Percentiles rank a stretch among this genome's conserved stretches.
phyloP scores from a whole-genome alignment of 2,113 vertebrate species.

The Arizona elegans region DNA sequence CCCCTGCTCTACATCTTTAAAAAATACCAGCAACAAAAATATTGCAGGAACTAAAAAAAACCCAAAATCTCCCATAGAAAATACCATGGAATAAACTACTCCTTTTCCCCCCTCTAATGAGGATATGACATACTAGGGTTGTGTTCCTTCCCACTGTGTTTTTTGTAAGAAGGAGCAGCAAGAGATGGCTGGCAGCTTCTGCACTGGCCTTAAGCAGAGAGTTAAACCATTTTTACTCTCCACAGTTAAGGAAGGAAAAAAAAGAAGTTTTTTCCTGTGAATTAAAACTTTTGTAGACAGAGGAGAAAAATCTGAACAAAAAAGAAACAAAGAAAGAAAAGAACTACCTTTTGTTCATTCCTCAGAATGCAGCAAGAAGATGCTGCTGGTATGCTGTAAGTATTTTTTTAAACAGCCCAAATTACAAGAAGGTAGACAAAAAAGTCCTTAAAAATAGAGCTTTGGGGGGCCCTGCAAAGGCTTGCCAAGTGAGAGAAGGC shows the following conservation, averaged over 20 bases:
- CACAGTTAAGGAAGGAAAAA: not conserved
- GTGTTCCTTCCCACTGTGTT: not conserved
- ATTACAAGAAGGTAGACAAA: not conserved
- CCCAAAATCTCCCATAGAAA: not conserved
- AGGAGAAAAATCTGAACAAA: not conserved
- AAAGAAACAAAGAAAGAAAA: not conserved
- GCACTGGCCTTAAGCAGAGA: not conserved
- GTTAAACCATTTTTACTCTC: not conserved
- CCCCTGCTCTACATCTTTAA: not conserved
- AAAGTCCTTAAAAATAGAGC: not conserved
- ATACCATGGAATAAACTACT: not conserved
- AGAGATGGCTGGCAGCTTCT: not conserved
- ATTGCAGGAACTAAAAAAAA: not conserved
- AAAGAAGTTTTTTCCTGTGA: not conserved
- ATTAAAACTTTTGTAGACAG: not conserved
- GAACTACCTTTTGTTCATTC: not conserved
- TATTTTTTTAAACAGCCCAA: not conserved
- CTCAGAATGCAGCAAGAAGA: not conserved
- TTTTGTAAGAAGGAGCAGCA: not conserved
- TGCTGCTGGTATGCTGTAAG: not conserved
- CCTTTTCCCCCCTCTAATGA: not conserved
- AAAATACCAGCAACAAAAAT: not conserved
- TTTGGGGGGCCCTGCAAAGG: too few species aligned
- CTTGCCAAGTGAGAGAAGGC: not conserved
- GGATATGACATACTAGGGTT: not conserved